A percentile compares a stretch with the other conserved stretches of the same genome.
These are phyloP conservation scores for Cryptoblepharus egeriae DNA, from an alignment of 2,797 vertebrate species.

Conservation along the genomic window DNA sequence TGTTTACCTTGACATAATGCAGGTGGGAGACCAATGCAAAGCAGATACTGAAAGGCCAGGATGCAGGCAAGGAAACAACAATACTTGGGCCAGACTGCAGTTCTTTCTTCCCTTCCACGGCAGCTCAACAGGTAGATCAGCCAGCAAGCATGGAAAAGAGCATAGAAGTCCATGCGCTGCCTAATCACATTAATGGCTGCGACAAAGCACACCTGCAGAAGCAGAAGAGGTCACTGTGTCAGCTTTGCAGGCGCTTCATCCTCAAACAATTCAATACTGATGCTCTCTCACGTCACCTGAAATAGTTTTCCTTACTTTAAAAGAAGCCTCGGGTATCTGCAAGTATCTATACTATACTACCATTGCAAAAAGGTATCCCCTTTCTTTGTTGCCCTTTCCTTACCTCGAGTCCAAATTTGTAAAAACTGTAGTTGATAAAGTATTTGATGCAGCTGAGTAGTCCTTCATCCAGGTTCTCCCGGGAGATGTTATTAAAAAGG, in stretches of 20 bases:
- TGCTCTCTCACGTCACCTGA: background rate
- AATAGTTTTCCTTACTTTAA: background rate
- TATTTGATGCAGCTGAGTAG: constrained; percentile 76
- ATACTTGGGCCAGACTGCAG: constrained; percentile 84
- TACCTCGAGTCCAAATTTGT: constrained; percentile 84
- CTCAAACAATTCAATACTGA: background rate
- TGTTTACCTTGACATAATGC: constrained; percentile 79
- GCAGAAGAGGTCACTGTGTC: background rate
- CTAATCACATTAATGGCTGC: constrained; percentile 79
- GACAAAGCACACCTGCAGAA: constrained; percentile 78
- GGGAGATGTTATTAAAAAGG: constrained; percentile 73
- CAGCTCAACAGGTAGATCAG: constrained; percentile 77
- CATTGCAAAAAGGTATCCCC: background rate
- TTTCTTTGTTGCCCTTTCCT: constrained; percentile 9
- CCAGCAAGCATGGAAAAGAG: constrained; percentile 75
- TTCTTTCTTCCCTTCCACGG: constrained; percentile 81
- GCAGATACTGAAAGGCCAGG: constrained; percentile 80
- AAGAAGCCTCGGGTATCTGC: background rate
- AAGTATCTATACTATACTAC: background rate
- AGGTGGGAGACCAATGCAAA: constrained; percentile 82
- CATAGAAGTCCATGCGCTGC: constrained; percentile 81
- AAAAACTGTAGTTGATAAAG: constrained; percentile 81
- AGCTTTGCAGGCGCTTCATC: background rate
- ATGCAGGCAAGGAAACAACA: constrained; percentile 82
- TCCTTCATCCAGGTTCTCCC: constrained; percentile 73